Evolutionary conservation across 92 coral and sea anemone genomes (phyloP).

Genomic region (Plumapathes pennacea): DNA sequence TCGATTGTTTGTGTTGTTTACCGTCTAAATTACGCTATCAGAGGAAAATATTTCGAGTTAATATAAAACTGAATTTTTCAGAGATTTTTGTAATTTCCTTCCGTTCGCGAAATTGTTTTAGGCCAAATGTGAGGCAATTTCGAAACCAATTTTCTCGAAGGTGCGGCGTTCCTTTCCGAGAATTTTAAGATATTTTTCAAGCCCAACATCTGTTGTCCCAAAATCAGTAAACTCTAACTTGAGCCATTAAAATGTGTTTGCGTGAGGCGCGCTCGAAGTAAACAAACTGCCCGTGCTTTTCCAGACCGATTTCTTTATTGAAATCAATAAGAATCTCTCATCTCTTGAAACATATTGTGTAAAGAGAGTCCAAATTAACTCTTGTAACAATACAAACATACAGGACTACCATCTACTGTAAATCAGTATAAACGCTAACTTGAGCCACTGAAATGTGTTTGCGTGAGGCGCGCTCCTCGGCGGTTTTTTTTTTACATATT

Average conservation of each 20-base stretch:
- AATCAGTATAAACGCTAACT: too few relatives aligned
- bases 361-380: too few relatives aligned
- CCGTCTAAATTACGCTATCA: constrained; percentile 1
- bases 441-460: background rate
- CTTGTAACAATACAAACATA: too few relatives aligned
- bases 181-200: background rate
- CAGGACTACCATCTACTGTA: too few relatives aligned
- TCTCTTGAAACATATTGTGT: too few relatives aligned
- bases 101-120: background rate
- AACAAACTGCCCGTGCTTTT: too few relatives aligned
- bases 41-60: background rate
- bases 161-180: constrained; percentile 1
- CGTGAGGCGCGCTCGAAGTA: background rate
- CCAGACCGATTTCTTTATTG: too few relatives aligned
- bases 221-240: too few relatives aligned
- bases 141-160: background rate
- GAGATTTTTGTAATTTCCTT: background rate
- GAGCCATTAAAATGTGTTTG: background rate
- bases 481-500: background rate
- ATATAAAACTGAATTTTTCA: background rate
- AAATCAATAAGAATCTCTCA: too few relatives aligned
- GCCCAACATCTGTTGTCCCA: background rate
- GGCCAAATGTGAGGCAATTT: background rate
- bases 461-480: background rate
- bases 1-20: background rate